Base-by-base conservation (phyloP, 2,113 vertebrate species). In the Nerophis lumbriciformis region DNA sequence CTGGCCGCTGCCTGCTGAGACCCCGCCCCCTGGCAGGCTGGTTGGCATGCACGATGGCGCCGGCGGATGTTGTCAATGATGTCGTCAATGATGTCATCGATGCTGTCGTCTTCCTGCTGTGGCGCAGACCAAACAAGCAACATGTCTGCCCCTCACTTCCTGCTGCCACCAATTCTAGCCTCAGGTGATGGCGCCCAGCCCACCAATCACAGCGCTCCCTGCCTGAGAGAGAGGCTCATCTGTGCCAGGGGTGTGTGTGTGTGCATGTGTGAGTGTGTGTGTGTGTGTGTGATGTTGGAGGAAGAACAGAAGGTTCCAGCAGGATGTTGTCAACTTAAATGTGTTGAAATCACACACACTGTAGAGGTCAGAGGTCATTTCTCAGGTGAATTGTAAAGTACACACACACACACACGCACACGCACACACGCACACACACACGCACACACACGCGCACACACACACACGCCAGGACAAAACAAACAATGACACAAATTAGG, bases 291-390 rank as follows among this genome's bases (percentile, higher is more conserved):
- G 42, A 44, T 44, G 38, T 12, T 57, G 15, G 42, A 44, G 35
- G 6, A 53, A 53, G 35, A 53, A 35, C 52, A 28, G 12, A 53
- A 8, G 12, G 6, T 44, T 57, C 54, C 54, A 38, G 54, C 39
- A 57, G 39, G n/a, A 7, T 57, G 8, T 37, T 44, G 54, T 42
- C 54, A 19, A n/a, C 54, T 13, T 57, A 16, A 5, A 16, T 39
- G 53, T 37, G 36, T n/a, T 56, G 37, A n/a, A 6, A 8, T 8
- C 35, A 54, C 53, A 36, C 53, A 28, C 28, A 35, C 19, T 15
- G 19, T 9, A 57, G 39, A 44, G 55, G 55, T 57, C 55, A 44
- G 38, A 57, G 55, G 55, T 44, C 55, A 57, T 21, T 15, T 8
- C 16, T 57, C 16, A 57, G 55, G 55, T 57, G 39, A 39, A 44